Percentiles rank a stretch among this genome's conserved stretches.
These are phyloP conservation scores for Eilema caniola DNA, from an alignment of 2,888 invertebrate species.

Conservation along the genomic window DNA sequence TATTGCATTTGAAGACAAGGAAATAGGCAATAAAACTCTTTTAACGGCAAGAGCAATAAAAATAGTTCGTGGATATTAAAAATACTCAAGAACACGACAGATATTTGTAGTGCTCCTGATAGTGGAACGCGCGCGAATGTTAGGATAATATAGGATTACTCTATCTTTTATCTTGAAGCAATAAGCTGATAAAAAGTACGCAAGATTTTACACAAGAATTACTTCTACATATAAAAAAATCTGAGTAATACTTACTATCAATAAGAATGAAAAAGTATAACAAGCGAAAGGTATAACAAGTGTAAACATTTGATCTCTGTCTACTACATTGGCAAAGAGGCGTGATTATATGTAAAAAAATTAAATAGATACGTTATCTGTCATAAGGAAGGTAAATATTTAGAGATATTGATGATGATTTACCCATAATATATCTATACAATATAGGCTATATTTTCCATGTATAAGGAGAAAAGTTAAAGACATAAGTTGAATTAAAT, in stretches of 20 bases:
- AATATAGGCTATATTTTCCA: too few relatives aligned
- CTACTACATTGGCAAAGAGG: too few relatives aligned
- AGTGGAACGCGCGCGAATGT: constrained; percentile 1
- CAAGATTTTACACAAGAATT: constrained; percentile 20
- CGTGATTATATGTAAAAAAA: too few relatives aligned
- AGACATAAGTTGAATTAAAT: too few relatives aligned
- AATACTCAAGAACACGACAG: constrained; percentile 4
- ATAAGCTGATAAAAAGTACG: constrained; percentile 8
- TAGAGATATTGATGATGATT: too few relatives aligned
- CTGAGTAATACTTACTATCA: neutral
- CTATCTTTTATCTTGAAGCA: constrained; percentile 14
- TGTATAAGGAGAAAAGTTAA: too few relatives aligned
- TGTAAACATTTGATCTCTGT: too few relatives aligned
- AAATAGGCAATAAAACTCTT: constrained; percentile 10
- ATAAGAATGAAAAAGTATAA: neutral
- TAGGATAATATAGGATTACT: constrained; percentile 10
- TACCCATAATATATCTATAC: too few relatives aligned
- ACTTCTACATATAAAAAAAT: constrained; percentile 17
- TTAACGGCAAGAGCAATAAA: constrained; percentile 11
- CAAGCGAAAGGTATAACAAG: too few relatives aligned
- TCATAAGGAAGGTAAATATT: too few relatives aligned
- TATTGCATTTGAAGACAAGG: constrained; percentile 15
- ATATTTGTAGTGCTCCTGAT: constrained; percentile 1
- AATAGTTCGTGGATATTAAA: constrained; percentile 13
- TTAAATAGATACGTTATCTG: too few relatives aligned